Base-by-base conservation (phyloP, 1,140 invertebrate genomes). In the Drosophila willistoni region DNA sequence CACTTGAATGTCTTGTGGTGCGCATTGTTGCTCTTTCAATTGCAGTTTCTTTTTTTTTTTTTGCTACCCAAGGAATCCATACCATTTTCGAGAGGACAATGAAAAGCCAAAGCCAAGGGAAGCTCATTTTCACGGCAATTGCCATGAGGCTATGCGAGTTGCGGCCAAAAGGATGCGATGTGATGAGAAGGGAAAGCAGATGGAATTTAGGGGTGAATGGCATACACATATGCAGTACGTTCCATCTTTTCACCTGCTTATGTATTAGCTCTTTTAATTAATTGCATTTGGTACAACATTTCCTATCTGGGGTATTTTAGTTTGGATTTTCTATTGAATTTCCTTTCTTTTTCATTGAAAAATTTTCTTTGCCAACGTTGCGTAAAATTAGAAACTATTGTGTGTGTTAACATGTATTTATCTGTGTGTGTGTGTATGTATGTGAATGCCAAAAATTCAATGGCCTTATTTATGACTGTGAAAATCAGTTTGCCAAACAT, bases 1-100 rank as follows among this genome's bases (percentile, higher is more conserved):
- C 79, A 73, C 84, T 89, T 77, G 68, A 87, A 80, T 89, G 84
- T 80, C 73, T 89, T 87, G 80, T 83, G 83, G 84, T 87, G 79
- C 84, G 83, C 84, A 89, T 80, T 87, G 82, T 79, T 87, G 82
- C 82, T 64, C 64, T 69, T 87, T 79, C 82, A 83, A 87, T 87
- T 83, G 79, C 82, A 78, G 47, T 64, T 77, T 77, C 59, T 19
- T 39, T 56, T 51, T 54, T 36, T 66, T 42, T 17, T 36, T 44
- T 14, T 64, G 41, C 36, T 64, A 47, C 75, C 33, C 61, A 44
- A 68, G 68, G 65, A 84, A 84, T 64, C 67, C 71, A 71, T 65
- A 63, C 68, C 47, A 68, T 62, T 55, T 60, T 10, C 44, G 71
- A 57, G 64, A 68, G 76, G 81, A 83, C 80, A 84, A 79, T 66